Evolutionary conservation across 2,113 vertebrate species (phyloP).

Genomic region (Eublepharis macularius): DNA sequence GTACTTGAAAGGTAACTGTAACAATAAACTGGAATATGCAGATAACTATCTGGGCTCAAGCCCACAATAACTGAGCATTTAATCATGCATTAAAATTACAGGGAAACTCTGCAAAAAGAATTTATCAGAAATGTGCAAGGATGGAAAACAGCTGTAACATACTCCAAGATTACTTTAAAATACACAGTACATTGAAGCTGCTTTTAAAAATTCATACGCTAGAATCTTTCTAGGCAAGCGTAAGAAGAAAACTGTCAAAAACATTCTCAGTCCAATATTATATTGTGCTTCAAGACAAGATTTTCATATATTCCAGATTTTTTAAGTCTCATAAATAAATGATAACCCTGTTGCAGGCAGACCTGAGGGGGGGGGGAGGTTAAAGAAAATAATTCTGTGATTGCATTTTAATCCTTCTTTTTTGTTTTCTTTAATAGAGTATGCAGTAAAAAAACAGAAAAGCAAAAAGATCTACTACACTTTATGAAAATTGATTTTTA

Average conservation of each 20-base stretch:
- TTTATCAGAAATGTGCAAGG: conserved; percentile 28
- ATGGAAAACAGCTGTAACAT: conserved; percentile 47
- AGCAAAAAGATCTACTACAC: conserved; percentile 72
- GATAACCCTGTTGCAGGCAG: conserved; percentile 85
- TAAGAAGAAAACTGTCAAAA: conserved; percentile 80
- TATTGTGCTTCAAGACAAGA: conserved; percentile 87
- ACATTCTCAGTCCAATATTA: conserved; percentile 85
- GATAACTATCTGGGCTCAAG: not conserved
- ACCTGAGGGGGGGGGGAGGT: conserved; percentile 73
- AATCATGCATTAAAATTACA: conserved; percentile 18
- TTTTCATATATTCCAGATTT: conserved; percentile 95
- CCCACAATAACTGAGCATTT: conserved; percentile 27
- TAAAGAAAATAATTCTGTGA: conserved; percentile 91
- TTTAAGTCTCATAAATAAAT: conserved; percentile 96
- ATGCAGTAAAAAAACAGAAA: conserved; percentile 86
- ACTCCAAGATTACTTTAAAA: conserved; percentile 70
- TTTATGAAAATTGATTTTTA: conserved; percentile 90
- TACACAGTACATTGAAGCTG: conserved; percentile 68
- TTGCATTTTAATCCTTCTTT: conserved; percentile 88
- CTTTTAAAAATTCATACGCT: conserved; percentile 80
- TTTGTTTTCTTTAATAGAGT: conserved; percentile 94
- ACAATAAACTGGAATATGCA: not conserved
- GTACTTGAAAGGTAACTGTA: not conserved
- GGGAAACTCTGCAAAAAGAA: conserved; percentile 24
- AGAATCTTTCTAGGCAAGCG: conserved; percentile 71